Evolutionary conservation across 1,140 invertebrate species (phyloP).

Genomic region (Batillaria attramentaria): DNA sequence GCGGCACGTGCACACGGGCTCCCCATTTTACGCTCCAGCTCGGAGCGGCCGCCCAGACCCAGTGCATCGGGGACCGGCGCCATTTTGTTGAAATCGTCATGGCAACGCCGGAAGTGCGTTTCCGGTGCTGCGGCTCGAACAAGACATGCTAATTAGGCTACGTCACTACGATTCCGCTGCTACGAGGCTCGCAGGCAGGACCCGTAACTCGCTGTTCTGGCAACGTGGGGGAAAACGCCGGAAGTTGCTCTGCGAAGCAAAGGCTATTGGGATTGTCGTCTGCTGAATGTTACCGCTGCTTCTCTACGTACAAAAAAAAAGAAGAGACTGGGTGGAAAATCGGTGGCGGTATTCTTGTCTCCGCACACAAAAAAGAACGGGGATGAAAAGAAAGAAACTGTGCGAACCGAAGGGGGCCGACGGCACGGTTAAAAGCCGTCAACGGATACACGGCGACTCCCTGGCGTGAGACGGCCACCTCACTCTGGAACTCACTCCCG

Average conservation of each 20-base stretch:
- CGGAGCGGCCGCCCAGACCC: background rate
- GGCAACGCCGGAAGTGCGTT: conserved; percentile 13
- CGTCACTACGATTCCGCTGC: conserved; percentile 2
- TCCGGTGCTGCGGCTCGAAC: conserved; percentile 6
- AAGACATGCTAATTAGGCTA: conserved; percentile 15
- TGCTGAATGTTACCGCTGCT: background rate
- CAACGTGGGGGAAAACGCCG: background rate
- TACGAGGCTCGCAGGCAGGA: background rate
- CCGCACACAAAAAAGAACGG: background rate
- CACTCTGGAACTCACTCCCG: background rate
- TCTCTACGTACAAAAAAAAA: too few relatives aligned
- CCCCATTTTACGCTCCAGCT: background rate
- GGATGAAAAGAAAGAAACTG: background rate
- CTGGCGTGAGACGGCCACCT: too few relatives aligned
- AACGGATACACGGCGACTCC: too few relatives aligned
- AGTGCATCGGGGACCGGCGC: background rate
- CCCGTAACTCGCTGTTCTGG: background rate
- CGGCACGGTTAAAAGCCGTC: too few relatives aligned
- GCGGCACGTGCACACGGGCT: background rate
- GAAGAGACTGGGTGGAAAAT: too few relatives aligned
- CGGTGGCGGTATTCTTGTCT: too few relatives aligned
- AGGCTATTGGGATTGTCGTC: conserved; percentile 6
- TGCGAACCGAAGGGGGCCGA: background rate
- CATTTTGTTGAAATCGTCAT: conserved; percentile 19
- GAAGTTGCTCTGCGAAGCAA: background rate